Evolutionary conservation across 2,113 vertebrate species (phyloP).

Genomic region (Psittacula cyanocephala): DNA sequence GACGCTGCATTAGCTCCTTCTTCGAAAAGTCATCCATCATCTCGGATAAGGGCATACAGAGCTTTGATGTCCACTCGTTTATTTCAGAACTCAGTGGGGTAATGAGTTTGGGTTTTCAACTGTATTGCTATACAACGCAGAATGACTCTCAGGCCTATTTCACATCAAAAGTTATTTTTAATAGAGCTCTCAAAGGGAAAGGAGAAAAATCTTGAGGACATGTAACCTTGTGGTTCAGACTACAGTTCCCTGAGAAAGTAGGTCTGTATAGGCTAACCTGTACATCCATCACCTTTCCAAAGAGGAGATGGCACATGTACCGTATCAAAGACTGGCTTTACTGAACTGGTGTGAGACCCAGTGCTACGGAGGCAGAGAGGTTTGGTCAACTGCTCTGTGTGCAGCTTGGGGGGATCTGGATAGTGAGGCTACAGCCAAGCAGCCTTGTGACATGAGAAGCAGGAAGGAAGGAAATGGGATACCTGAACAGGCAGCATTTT

Average conservation of each 20-base stretch:
- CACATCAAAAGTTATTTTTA: conserved; percentile 51
- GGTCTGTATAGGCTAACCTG: not conserved
- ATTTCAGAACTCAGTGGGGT: conserved; percentile 5
- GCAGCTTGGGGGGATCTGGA: accelerated
- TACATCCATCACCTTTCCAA: not conserved
- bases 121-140: not conserved
- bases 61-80: not conserved
- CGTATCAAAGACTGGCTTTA: not conserved
- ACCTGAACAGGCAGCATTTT: not conserved
- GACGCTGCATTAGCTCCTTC: not conserved
- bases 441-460: not conserved
- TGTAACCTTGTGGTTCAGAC: not conserved
- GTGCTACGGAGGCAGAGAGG: not conserved
- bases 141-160: conserved; percentile 36
- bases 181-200: conserved; percentile 18
- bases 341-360: not conserved
- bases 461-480: not conserved
- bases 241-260: not conserved
- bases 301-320: not conserved
- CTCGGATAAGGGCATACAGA: not conserved
- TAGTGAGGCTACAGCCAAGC: not conserved
- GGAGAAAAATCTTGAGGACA: not conserved
- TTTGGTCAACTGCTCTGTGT: not conserved
- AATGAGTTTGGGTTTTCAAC: not conserved
- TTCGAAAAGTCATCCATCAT: not conserved